Conservation (phyloP, 1,140 invertebrate species). For the Druon quercuslanigerum region DNA sequence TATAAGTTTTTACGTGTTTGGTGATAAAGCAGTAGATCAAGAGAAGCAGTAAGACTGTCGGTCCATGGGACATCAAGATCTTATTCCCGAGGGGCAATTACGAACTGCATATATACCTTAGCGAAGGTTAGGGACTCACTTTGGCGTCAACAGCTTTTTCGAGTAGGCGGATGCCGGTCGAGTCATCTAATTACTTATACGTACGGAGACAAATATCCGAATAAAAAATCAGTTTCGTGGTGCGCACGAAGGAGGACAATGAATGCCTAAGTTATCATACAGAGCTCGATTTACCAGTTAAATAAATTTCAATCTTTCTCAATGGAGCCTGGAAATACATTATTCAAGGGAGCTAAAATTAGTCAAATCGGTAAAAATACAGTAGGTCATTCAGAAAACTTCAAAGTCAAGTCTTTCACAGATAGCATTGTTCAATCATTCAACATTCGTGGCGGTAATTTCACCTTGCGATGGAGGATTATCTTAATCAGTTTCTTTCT, state of each 20-base stretch:
- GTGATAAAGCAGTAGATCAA: background rate
- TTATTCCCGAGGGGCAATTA: slow-evolving; percentile 1
- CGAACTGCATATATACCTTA: background rate
- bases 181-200: slow-evolving; percentile 14
- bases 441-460: too few relatives aligned
- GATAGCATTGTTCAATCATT: too few relatives aligned
- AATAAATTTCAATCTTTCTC: background rate
- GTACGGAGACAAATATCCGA: slow-evolving; percentile 5
- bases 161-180: background rate
- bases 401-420: background rate
- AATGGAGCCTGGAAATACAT: background rate
- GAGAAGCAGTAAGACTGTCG: background rate
- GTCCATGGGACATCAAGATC: background rate
- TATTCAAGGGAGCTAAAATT: background rate
- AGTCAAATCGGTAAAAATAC: background rate
- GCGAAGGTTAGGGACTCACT: slow-evolving; percentile 15
- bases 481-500: too few relatives aligned
- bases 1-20: slow-evolving; percentile 25
- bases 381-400: slow-evolving; percentile 3
- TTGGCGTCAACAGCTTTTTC: background rate
- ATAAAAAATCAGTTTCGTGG: background rate
- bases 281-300: background rate
- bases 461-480: too few relatives aligned
- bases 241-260: background rate
- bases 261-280: background rate